These are phyloP conservation scores for Oceanites oceanicus DNA, from an alignment of 2,113 vertebrate genomes.

Conservation along the genomic window DNA sequence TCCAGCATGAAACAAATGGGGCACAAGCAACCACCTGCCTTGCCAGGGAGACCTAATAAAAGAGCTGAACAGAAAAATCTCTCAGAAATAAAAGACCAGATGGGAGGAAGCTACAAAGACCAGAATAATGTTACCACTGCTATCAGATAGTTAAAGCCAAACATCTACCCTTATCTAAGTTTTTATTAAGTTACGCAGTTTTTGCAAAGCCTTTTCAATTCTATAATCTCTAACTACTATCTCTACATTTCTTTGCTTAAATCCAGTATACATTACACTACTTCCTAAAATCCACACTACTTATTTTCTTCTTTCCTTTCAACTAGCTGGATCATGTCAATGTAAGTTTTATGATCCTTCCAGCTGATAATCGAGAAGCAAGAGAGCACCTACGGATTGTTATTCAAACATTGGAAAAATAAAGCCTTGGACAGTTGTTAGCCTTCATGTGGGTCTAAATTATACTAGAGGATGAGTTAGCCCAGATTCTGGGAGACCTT, in stretches of 20 bases:
- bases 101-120: background rate
- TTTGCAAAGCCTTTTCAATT: background rate
- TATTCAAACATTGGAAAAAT: background rate
- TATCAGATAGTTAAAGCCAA: background rate
- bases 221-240: background rate
- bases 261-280: background rate
- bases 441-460: background rate
- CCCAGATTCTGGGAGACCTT: background rate
- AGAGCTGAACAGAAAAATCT: background rate
- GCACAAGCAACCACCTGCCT: background rate
- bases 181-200: background rate
- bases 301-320: background rate
- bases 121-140: background rate
- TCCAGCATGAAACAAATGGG: background rate
- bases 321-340: background rate
- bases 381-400: background rate
- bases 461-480: background rate
- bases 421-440: background rate
- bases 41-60: background rate
- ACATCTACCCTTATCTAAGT: background rate
- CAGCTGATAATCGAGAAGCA: background rate
- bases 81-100: background rate
- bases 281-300: background rate
- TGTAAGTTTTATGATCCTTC: background rate
- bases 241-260: background rate